A percentile compares a stretch with the other conserved stretches of the same genome.
phyloP scores from a whole-genome alignment of 1,140 invertebrate genomes.

The Micrasema minimum region DNA sequence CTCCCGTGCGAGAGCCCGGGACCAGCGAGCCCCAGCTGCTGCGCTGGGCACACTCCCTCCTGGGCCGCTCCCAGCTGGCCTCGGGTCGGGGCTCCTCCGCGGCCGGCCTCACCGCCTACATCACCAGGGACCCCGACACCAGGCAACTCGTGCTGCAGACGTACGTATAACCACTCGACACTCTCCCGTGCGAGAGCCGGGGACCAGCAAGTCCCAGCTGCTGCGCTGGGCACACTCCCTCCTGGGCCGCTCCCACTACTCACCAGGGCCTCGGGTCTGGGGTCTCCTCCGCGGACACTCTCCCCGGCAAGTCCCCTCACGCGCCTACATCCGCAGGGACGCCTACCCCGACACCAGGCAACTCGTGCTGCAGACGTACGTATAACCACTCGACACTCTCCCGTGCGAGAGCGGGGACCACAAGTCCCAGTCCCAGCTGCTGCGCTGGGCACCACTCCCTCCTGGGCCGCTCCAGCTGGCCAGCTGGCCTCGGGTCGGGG shows the following conservation, averaged over 20 bases:
- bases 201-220: constrained; percentile 98
- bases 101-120: constrained; percentile 98
- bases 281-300: constrained; percentile 97
- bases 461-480: constrained; percentile 88
- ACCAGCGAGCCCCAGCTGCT: constrained; percentile 98
- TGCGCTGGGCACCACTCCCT: constrained; percentile 94
- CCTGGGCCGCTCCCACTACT: constrained; percentile 95
- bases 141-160: constrained; percentile 98
- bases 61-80: constrained; percentile 95
- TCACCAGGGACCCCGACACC: constrained; percentile 98
- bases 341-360: constrained; percentile 95
- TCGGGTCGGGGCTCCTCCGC: constrained; percentile 98
- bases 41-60: constrained; percentile 93
- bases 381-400: no score
- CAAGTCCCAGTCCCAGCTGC: constrained; percentile 97
- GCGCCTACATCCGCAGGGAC: constrained; percentile 98
- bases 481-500: constrained; percentile 98
- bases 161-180: constrained; percentile 70
- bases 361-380: constrained; percentile 92
- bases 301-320: constrained; percentile 98
- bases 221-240: constrained; percentile 95
- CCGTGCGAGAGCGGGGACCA: no score
- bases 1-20: no score
- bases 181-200: no score
- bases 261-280: constrained; percentile 96